Conservation (phyloP, 2,888 invertebrate species). For the Synanthedon formicaeformis region DNA sequence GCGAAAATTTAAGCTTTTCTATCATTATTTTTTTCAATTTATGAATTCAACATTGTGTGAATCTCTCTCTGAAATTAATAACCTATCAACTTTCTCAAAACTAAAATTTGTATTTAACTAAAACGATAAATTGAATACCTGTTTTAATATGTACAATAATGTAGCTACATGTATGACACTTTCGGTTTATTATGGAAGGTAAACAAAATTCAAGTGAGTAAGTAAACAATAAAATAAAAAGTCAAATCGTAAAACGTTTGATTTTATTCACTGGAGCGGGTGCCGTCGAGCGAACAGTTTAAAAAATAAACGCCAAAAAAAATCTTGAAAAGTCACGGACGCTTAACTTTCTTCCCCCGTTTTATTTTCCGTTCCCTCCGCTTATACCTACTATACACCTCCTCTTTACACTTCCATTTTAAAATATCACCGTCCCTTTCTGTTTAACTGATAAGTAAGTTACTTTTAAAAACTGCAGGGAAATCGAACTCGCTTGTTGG, state of each 20-base stretch:
- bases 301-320: constrained; percentile 65
- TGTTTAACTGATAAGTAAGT: constrained; percentile 66
- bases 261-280: constrained; percentile 42
- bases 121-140: no score
- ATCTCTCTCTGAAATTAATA: no score
- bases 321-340: constrained; percentile 71
- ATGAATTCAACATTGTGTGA: no score
- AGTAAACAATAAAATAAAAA: constrained; percentile 44
- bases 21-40: not conserved
- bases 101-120: no score
- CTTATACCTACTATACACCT: constrained; percentile 19
- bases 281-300: constrained; percentile 51
- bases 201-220: constrained; percentile 33
- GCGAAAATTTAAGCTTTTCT: not conserved
- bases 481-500: constrained; percentile 61
- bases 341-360: constrained; percentile 71
- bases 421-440: constrained; percentile 35
- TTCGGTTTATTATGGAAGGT: no score
- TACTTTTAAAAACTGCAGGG: constrained; percentile 66
- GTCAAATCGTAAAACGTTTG: constrained; percentile 52
- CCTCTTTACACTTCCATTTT: constrained; percentile 23
- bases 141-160: no score
- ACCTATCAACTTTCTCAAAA: no score
- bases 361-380: constrained; percentile 66
- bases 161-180: no score